These are phyloP conservation scores for Dolichotis patagonum DNA, from an alignment of 2,113 vertebrate genomes.

Conservation along the genomic window DNA sequence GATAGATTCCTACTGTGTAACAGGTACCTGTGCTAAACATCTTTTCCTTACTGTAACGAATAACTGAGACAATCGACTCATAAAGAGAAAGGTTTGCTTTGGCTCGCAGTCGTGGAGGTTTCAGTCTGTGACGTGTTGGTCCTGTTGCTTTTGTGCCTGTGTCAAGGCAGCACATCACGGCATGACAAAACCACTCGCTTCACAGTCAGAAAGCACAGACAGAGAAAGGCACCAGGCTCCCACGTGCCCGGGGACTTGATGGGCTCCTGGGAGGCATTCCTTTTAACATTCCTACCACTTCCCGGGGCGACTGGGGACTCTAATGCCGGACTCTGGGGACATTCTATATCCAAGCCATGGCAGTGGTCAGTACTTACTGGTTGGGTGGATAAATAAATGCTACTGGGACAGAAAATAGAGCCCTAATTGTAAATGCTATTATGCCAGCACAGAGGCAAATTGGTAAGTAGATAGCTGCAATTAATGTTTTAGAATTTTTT, in stretches of 20 bases:
- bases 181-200: not conserved
- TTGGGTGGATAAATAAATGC: not conserved
- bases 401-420: not conserved
- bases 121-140: not conserved
- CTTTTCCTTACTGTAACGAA: not conserved
- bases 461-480: not conserved
- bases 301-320: not conserved
- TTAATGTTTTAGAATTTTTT: conserved; percentile 30
- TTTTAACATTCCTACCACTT: not conserved
- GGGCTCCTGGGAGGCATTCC: too few species aligned
- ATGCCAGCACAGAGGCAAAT: not conserved
- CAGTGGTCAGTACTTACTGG: not conserved
- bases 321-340: not conserved
- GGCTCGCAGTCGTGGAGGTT: not conserved
- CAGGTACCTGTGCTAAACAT: not conserved
- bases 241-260: not conserved
- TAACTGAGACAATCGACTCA: not conserved
- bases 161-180: not conserved
- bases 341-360: too few species aligned
- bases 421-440: not conserved
- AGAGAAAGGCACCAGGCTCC: not conserved
- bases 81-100: not conserved
- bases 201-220: not conserved
- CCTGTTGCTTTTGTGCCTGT: not conserved
- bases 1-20: not conserved